Base-by-base conservation (phyloP, 1,140 invertebrate species). In the Drosophila parabipectinata region DNA sequence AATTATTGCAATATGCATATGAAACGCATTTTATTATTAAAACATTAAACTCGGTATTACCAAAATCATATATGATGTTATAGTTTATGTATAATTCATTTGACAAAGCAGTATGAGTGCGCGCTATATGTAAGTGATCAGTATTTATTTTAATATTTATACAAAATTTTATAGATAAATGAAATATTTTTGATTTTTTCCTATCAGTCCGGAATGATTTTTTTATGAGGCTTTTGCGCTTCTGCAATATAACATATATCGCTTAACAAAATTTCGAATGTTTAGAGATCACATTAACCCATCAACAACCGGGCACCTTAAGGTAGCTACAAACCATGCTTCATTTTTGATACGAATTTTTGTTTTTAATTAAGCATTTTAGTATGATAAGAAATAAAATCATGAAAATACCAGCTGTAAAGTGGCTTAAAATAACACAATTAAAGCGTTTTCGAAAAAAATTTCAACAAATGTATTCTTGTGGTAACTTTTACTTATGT, bases 141-240 rank as follows among this genome's bases (percentile, higher is more conserved):
- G 85, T 90, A 90, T 90, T 90, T 82, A 90, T 90, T 90, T 90
- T 77, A 77, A 79, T 81, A 87, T 76, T 77, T 81, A 72, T 69
- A 77, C 76, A 85, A 79, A 77, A 79, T 89, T 87, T 79, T 79
- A 79, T 88, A 87, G 83, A 63, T 83, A 87, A 87, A 88, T 88
- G 75, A 83, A 88, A 87, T 77, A 60, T 77, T 79, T 78, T 82
- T 57, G 26, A 50, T 69, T 18, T 55, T 55, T 57, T 10, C 32
- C 24, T 55, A 50, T 48, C 14, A 39, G 66, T 39, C 37, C 57
- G 52, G 48, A 44, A 72, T 79, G 54, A 51, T 75, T 83, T 57
- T 64, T 45, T 64, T 53, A 63, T 34, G 73, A 77, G 76, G 79
- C 79, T 83, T 78, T 44, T 69, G 47, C 69, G 62, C 44, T 48